A percentile compares a stretch with the other conserved stretches of the same genome.
Conservation (phyloP, 1,140 invertebrate species). For the Pemphigus obesinymphae region DNA sequence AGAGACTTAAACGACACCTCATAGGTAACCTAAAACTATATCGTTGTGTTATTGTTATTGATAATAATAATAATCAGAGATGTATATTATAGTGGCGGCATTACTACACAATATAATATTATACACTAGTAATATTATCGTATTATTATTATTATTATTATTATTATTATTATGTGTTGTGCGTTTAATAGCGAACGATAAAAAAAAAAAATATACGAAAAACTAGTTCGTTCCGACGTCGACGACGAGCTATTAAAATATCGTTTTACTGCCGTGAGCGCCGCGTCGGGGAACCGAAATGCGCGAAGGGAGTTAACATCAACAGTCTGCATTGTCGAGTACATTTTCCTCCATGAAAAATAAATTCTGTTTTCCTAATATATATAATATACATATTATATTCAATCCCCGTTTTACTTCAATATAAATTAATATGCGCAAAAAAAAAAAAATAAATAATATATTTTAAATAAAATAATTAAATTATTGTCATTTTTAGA, state of each 20-base stretch:
- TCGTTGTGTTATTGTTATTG: neutral
- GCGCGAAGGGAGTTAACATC: too few relatives aligned
- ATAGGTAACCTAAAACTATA: neutral
- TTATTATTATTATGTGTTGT: constrained; percentile 9
- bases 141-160: too few relatives aligned
- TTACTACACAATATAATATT: neutral
- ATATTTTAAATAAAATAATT: too few relatives aligned
- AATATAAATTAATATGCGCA: too few relatives aligned
- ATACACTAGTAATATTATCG: neutral
- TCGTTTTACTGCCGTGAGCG: neutral
- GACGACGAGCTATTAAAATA: constrained; percentile 9
- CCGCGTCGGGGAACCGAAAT: neutral
- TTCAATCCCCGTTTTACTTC: too few relatives aligned
- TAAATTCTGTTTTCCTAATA: too few relatives aligned
- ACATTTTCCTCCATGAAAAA: too few relatives aligned
- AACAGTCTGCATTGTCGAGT: too few relatives aligned
- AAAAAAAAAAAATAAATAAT: too few relatives aligned
- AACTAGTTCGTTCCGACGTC: neutral
- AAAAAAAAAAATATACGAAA: constrained; percentile 6
- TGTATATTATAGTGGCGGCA: neutral
- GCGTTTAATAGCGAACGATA: constrained; percentile 23
- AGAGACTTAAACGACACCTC: constrained; percentile 12
- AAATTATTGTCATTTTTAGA: too few relatives aligned
- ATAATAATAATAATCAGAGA: neutral
- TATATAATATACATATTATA: too few relatives aligned